phyloP scores from a whole-genome alignment of 2,888 invertebrate species.

The Heliconius ismenius region DNA sequence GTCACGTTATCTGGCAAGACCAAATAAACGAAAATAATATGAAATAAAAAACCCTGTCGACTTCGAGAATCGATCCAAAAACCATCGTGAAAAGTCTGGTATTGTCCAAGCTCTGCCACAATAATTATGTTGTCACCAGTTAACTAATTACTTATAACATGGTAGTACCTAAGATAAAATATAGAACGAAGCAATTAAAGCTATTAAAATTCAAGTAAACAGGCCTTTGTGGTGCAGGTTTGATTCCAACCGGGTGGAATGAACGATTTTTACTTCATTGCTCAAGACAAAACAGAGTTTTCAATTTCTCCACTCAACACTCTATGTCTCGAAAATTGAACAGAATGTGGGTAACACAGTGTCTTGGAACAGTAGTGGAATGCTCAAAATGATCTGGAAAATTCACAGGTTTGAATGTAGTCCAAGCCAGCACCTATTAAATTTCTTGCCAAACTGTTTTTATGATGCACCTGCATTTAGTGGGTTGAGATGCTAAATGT shows the following conservation, averaged over 20 bases:
- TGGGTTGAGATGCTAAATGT: neutral
- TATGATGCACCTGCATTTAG: constrained; percentile 19
- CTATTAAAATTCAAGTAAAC: too few relatives aligned
- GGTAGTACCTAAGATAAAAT: too few relatives aligned
- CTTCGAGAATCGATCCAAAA: too few relatives aligned
- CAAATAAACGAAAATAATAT: too few relatives aligned
- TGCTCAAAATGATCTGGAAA: constrained; percentile 29
- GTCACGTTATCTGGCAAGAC: too few relatives aligned
- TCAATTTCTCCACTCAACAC: neutral
- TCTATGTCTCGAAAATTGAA: neutral
- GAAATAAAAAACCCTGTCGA: too few relatives aligned
- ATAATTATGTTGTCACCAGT: too few relatives aligned
- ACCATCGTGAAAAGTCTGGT: too few relatives aligned
- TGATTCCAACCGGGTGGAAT: neutral
- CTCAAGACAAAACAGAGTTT: neutral
- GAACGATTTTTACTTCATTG: neutral
- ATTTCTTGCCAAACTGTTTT: constrained; percentile 37
- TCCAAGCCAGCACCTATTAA: constrained; percentile 36
- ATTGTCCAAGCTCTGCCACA: too few relatives aligned
- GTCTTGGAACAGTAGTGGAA: neutral
- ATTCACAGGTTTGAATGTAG: constrained; percentile 29
- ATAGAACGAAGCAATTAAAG: too few relatives aligned
- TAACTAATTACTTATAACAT: too few relatives aligned
- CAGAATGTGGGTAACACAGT: neutral
- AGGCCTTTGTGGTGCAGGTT: neutral